Conservation (phyloP, 1,140 invertebrate genomes). For the Colletes latitarsis region DNA sequence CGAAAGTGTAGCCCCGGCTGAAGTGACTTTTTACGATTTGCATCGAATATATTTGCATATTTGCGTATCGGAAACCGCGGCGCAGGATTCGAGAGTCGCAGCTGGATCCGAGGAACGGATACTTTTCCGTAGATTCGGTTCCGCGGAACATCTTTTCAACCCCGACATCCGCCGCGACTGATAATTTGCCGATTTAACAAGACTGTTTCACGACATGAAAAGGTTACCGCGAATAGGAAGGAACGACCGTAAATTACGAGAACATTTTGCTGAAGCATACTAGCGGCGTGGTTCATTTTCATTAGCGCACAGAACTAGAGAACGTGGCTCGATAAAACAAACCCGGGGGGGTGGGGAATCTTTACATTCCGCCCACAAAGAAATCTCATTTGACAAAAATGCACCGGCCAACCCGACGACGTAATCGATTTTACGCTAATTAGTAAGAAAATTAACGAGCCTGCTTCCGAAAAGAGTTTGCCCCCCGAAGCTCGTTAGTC, state of each 20-base stretch:
- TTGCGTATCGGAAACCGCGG: not conserved
- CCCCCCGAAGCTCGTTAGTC: conserved; percentile 42
- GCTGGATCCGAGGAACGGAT: not conserved
- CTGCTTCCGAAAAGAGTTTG: conserved; percentile 24
- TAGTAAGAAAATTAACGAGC: conserved; percentile 52
- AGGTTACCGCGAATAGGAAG: not conserved
- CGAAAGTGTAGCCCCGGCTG: not conserved
- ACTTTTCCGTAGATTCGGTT: not conserved
- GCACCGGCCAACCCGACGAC: not conserved
- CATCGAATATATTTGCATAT: conserved; percentile 38
- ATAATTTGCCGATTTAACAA: not conserved
- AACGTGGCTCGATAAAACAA: conserved; percentile 31
- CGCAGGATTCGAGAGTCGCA: not conserved
- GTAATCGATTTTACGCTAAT: conserved; percentile 37
- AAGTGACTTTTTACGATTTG: not conserved
- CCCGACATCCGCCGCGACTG: not conserved
- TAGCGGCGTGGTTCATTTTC: not conserved
- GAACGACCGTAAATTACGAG: not conserved
- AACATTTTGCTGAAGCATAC: not conserved
- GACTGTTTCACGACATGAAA: not conserved
- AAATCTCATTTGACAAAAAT: conserved; percentile 44
- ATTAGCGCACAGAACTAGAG: conserved; percentile 12
- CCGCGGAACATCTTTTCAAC: not conserved
- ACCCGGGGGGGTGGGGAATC: conserved; percentile 5
- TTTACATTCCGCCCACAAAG: conserved; percentile 20